A percentile compares a stretch with the other conserved stretches of the same genome.
These are phyloP conservation scores for Rafetus swinhoei DNA, from an alignment of 2,113 vertebrate genomes.

Conservation along the genomic window DNA sequence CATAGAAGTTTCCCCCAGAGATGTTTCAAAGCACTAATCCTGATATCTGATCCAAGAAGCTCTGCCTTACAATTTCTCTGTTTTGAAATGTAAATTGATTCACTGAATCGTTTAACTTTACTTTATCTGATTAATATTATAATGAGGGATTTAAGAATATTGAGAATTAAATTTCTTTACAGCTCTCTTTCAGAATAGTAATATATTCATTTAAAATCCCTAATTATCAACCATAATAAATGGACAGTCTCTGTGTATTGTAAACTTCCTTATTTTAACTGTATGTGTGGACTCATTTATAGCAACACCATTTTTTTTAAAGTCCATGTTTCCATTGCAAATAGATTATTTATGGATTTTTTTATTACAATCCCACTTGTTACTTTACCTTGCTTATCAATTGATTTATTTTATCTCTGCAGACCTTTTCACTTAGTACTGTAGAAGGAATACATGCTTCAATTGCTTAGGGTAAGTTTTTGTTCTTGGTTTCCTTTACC, in stretches of 20 bases:
- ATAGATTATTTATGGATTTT: constrained; percentile 9
- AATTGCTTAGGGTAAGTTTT: constrained; percentile 21
- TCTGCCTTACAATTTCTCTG: constrained; percentile 28
- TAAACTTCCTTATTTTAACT: constrained; percentile 6
- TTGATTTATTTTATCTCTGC: constrained; percentile 20
- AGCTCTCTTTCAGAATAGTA: constrained; percentile 25
- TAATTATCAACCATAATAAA: constrained; percentile 33
- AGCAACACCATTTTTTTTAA: not conserved
- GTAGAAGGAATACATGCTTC: not conserved
- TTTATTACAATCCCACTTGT: not conserved
- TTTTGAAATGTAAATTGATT: constrained; percentile 74
- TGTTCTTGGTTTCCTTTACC: constrained; percentile 27
- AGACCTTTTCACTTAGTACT: constrained; percentile 43
- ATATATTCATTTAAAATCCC: constrained; percentile 36
- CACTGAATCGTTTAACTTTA: constrained; percentile 58
- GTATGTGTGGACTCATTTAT: constrained; percentile 17
- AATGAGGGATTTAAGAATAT: constrained; percentile 50
- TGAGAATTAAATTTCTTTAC: constrained; percentile 54
- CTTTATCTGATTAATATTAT: constrained; percentile 58
- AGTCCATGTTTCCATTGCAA: not conserved
- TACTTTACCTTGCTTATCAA: constrained; percentile 30
- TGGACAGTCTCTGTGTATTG: not conserved
- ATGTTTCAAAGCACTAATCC: constrained; percentile 63
- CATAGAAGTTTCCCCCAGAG: constrained; percentile 19
- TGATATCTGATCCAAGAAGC: constrained; percentile 44